Evolutionary conservation across 2,113 vertebrate species (phyloP).

Genomic region (Oryzias javanicus): DNA sequence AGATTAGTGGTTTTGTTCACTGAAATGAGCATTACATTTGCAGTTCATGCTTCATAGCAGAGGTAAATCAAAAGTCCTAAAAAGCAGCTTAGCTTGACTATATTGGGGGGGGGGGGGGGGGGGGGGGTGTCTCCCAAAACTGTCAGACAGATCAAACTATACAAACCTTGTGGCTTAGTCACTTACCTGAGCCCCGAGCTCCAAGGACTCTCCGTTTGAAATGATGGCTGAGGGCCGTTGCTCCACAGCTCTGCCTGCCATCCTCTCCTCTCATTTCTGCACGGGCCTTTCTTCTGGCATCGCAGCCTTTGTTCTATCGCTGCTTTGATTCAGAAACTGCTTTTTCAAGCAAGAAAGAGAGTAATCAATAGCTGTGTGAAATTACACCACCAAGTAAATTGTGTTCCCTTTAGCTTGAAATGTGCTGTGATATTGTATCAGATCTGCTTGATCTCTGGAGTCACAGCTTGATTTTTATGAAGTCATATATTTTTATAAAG

Average conservation of each 20-base stretch:
- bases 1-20: constrained; percentile 1
- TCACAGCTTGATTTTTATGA: constrained; percentile 11
- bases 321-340: constrained; percentile 6
- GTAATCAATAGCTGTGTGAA: constrained; percentile 40
- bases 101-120: too few relatives aligned
- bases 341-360: constrained; percentile 17
- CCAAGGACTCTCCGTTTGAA: constrained; percentile 23
- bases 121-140: constrained; percentile 16
- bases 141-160: constrained; percentile 15
- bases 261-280: constrained; percentile 2
- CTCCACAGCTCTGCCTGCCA: not conserved
- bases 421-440: constrained; percentile 11
- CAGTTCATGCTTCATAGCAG: constrained; percentile 19
- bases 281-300: constrained; percentile 12
- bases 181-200: constrained; percentile 28
- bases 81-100: not conserved
- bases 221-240: constrained; percentile 21
- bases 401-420: constrained; percentile 32
- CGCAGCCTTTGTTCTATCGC: constrained; percentile 11
- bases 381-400: constrained; percentile 31
- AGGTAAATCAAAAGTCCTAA: constrained; percentile 7
- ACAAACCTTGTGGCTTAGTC: constrained; percentile 27
- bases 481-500: not conserved
- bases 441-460: constrained; percentile 15
- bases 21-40: constrained; percentile 9